Evolutionary conservation across 2,888 invertebrate species (phyloP).

Genomic region (Caenorhabditis becei): DNA sequence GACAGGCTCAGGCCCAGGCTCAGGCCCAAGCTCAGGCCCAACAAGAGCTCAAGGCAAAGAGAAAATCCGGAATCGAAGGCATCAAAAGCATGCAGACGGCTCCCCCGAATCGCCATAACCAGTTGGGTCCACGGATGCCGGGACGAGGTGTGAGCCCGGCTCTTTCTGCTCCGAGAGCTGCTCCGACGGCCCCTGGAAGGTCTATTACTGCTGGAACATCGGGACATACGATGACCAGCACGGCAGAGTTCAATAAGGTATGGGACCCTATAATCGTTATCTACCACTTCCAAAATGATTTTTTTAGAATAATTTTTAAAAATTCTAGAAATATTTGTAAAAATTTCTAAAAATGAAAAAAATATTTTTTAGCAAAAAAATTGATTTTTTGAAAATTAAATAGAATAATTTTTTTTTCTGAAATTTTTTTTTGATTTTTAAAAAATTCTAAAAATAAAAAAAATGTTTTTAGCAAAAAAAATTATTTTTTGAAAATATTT

Average conservation of each 20-base stretch:
- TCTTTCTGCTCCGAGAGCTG: neutral
- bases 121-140: slow-evolving; percentile 23
- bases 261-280: no score
- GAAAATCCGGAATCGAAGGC: neutral
- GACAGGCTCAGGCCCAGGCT: neutral
- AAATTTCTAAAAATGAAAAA: no score
- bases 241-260: slow-evolving; percentile 10
- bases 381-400: no score
- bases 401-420: no score
- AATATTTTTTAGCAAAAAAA: no score
- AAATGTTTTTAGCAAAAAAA: no score
- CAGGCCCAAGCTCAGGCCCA: neutral
- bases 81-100: slow-evolving; percentile 27
- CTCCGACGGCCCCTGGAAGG: slow-evolving; percentile 15
- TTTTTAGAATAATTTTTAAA: no score
- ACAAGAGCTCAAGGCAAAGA: neutral
- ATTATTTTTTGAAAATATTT: no score
- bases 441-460: no score
- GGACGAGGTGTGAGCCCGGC: slow-evolving; percentile 39
- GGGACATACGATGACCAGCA: slow-evolving; percentile 13
- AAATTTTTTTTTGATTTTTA: no score
- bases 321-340: no score
- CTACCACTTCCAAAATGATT: no score
- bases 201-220: slow-evolving; percentile 46
- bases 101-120: slow-evolving; percentile 13